Conservation (phyloP, 2,888 invertebrate species). For the Gnatocerus cornutus region DNA sequence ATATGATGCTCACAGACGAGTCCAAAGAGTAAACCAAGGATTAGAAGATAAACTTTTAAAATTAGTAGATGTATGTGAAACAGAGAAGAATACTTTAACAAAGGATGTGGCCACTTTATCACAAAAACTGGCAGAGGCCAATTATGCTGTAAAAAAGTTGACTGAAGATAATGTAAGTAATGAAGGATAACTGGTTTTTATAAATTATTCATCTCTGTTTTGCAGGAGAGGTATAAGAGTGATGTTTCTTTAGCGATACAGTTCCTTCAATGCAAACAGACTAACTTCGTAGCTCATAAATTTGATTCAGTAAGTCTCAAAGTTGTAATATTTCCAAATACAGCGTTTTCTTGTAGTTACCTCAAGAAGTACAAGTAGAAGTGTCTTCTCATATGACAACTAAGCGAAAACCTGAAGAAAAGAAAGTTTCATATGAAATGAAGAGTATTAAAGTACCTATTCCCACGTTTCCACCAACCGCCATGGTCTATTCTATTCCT, state of each 20-base stretch:
- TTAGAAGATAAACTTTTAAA: slow-evolving; percentile 94
- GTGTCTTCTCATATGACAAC: slow-evolving; percentile 85
- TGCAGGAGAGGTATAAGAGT: slow-evolving; percentile 93
- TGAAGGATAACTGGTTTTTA: slow-evolving; percentile 48
- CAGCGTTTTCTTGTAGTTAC: slow-evolving; percentile 77
- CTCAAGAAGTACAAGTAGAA: slow-evolving; percentile 92
- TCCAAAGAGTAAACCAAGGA: slow-evolving; percentile 95
- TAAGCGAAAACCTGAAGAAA: slow-evolving; percentile 74
- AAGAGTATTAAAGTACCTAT: slow-evolving; percentile 84
- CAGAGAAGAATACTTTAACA: slow-evolving; percentile 89
- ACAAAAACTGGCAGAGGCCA: slow-evolving; percentile 87
- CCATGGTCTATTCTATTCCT: slow-evolving; percentile 83
- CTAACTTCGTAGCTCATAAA: slow-evolving; percentile 94
- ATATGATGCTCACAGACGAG: slow-evolving; percentile 93
- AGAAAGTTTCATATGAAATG: slow-evolving; percentile 70
- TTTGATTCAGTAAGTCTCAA: slow-evolving; percentile 86
- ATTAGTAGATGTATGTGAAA: slow-evolving; percentile 93
- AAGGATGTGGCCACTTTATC: slow-evolving; percentile 91
- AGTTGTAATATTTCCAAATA: not conserved
- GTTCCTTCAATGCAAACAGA: slow-evolving; percentile 94
- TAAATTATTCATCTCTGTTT: slow-evolving; percentile 60
- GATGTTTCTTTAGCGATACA: slow-evolving; percentile 96
- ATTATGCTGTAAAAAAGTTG: slow-evolving; percentile 86
- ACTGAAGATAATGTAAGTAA: slow-evolving; percentile 89
- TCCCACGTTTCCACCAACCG: slow-evolving; percentile 88